Conservation (phyloP, 2,797 vertebrate species). For the Schizopygopsis pylzovi region DNA sequence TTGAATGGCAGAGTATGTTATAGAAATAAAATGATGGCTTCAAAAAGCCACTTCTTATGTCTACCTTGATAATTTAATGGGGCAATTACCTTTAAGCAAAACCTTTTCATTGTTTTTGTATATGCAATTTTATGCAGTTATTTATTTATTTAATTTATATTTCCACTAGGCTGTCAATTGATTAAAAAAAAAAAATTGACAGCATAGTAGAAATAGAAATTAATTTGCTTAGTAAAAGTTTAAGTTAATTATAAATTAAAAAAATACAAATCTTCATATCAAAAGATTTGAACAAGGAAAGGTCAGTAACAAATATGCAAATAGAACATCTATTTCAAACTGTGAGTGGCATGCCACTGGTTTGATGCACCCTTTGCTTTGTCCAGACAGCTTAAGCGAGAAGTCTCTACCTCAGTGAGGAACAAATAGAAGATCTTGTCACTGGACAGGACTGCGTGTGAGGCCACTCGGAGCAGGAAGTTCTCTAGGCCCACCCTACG, state of each 20-base stretch:
- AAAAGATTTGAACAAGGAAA: neutral
- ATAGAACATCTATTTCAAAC: neutral
- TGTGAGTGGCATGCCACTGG: neutral
- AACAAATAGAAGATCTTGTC: constrained; percentile 91
- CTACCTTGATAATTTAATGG: neutral
- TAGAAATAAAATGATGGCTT: neutral
- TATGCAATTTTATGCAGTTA: neutral
- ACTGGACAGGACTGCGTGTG: constrained; percentile 87
- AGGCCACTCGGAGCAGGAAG: constrained; percentile 91
- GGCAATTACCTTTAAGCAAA: no score
- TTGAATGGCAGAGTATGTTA: neutral
- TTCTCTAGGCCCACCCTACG: constrained; percentile 93
- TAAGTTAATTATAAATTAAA: neutral
- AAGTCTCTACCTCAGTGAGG: constrained; percentile 85
- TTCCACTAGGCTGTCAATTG: neutral
- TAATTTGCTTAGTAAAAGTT: neutral
- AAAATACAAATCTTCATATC: neutral
- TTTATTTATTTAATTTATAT: neutral
- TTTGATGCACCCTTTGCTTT: neutral
- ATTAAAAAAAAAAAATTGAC: neutral
- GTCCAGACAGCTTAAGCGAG: neutral
- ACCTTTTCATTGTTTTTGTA: neutral
- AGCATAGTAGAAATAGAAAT: neutral
- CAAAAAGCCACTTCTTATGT: neutral
- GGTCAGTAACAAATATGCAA: neutral